Base-by-base conservation (phyloP, 2,888 invertebrate genomes). In the Temnothorax rugatulus region DNA sequence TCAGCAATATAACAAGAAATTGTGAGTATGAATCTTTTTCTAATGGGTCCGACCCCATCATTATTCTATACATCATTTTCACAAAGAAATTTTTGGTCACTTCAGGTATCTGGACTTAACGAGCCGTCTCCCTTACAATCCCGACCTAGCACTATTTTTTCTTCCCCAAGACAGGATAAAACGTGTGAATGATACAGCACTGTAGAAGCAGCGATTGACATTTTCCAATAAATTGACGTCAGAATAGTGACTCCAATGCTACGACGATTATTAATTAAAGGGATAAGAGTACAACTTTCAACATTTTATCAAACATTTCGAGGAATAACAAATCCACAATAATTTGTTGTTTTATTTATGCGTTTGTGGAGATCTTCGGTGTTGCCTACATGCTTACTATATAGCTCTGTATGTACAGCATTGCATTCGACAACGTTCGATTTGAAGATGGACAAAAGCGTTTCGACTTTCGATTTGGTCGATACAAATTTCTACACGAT, bases 371-470 rank as follows among this genome's bases (percentile, higher is more conserved):
- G 44, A 44, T 66, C 2, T 21, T 66, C 9, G 8, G 1, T 15
- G 8, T 9, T 15, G 64, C 64, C 15, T 21, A 64, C 11, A n/a
- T 61, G 3, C 29, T 29, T 29, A n/a, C n/a, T n/a, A n/a, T n/a
- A 21, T 13, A 63, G 11, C n/a, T 69, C 29, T 50, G 66, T 29
- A 29, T 29, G 4, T 63, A 25, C 29, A n/a, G 13, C n/a, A 68
- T 3, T 29, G 34, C 7, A 2, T 69, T 69, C 5, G n/a, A 11
- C 11, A 41, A 50, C n/a, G 8, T 50, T 29, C 13, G 21, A 38
- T 71, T 73, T 73, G 71, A 54, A 73, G 15, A 18, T 66, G 54
- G 38, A 54, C 15, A 71, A 71, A 71, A n/a, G n/a, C 8, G 71
- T 13, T 29, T 29, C 29, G 29, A 29, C 29, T 29, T 29, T 3